Conservation (phyloP, 2,888 invertebrate species). For the Protophormia terraenovae region DNA sequence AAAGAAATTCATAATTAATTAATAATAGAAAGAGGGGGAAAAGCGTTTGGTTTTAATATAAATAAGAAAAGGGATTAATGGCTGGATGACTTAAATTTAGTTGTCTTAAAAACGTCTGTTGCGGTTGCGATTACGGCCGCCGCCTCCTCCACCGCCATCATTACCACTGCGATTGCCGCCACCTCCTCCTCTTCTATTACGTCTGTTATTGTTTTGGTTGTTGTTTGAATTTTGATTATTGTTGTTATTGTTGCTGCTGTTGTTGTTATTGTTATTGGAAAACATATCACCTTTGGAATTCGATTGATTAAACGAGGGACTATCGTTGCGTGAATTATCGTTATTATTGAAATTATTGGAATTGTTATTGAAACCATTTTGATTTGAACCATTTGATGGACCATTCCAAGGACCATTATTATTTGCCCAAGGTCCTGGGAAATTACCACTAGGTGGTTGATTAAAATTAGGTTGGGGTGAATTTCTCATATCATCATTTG, state of each 20-base stretch:
- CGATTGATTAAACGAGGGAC: constrained; percentile 64
- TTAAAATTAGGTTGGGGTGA: constrained; percentile 68
- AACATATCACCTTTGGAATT: constrained; percentile 60
- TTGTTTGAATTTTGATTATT: constrained; percentile 69
- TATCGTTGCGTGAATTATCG: constrained; percentile 57
- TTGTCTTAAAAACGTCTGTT: constrained; percentile 75
- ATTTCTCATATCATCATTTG: constrained; percentile 62
- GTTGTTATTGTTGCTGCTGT: constrained; percentile 61
- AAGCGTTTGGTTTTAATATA: background rate
- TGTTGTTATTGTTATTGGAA: constrained; percentile 53
- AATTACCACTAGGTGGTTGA: constrained; percentile 39
- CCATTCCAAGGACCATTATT: constrained; percentile 65
- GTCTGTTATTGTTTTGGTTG: constrained; percentile 60
- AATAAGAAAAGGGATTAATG: background rate
- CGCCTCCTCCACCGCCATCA: constrained; percentile 70
- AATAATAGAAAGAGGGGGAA: background rate
- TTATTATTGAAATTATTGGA: constrained; percentile 65
- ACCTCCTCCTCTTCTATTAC: constrained; percentile 57
- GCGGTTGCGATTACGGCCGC: constrained; percentile 73
- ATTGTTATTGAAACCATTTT: constrained; percentile 71
- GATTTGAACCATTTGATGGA: constrained; percentile 66
- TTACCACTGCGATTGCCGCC: constrained; percentile 60
- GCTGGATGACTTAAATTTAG: constrained; percentile 43
- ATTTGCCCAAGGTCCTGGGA: constrained; percentile 56
- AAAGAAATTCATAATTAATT: constrained; percentile 4